A percentile compares a stretch with the other conserved stretches of the same genome.
Conservation (phyloP, 2,113 vertebrate species). For the Phylloscopus trochiloides region DNA sequence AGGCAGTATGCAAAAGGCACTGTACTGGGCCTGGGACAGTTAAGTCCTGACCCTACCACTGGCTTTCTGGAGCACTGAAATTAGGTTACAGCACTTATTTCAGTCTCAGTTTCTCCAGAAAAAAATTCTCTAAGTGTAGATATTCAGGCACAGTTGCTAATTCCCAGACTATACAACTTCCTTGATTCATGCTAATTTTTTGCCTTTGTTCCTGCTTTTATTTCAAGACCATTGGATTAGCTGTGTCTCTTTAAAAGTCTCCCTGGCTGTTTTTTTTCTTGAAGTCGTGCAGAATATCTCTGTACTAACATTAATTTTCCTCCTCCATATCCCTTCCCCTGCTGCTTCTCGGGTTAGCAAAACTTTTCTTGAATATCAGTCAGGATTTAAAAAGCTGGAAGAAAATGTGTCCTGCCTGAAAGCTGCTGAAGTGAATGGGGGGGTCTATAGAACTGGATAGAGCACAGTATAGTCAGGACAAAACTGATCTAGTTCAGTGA, state of each 20-base stretch:
- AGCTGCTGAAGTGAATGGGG: not conserved
- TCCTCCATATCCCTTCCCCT: not conserved
- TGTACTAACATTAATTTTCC: not conserved
- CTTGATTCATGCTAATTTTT: not conserved
- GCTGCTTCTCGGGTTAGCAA: not conserved
- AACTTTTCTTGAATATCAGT: not conserved
- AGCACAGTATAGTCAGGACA: rapidly evolving
- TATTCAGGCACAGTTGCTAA: not conserved
- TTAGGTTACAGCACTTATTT: not conserved
- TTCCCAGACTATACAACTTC: not conserved
- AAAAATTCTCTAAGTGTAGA: not conserved
- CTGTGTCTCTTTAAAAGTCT: not conserved
- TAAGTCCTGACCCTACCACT: not conserved
- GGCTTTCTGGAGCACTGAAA: not conserved
- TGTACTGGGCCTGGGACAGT: not conserved
- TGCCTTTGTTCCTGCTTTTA: not conserved
- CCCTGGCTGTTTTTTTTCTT: not conserved
- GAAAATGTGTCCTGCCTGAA: not conserved
- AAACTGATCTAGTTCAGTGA: not conserved
- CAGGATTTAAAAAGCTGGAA: not conserved
- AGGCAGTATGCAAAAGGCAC: not conserved
- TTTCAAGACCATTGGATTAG: not conserved
- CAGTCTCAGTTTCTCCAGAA: not conserved
- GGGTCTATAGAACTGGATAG: not conserved
- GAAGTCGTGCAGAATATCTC: not conserved